These are phyloP conservation scores for Chrysomela aeneicollis DNA, from an alignment of 2,888 invertebrate genomes.

Conservation along the genomic window DNA sequence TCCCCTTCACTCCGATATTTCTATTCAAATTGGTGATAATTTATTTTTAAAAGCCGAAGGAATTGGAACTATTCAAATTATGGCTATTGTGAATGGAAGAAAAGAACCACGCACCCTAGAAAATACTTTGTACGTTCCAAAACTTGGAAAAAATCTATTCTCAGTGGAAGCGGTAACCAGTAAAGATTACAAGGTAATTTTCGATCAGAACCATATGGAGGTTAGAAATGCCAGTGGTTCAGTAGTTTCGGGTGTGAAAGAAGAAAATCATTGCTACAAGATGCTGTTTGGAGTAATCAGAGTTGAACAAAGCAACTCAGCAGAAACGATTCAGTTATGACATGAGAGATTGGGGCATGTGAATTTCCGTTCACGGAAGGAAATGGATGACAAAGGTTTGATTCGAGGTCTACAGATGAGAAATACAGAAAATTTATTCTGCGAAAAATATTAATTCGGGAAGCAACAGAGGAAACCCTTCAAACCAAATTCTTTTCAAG, in stretches of 20 bases:
- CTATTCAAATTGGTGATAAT: neutral
- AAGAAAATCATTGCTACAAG: neutral
- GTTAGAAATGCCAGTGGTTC: neutral
- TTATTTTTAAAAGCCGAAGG: neutral
- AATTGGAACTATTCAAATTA: neutral
- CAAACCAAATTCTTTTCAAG: neutral
- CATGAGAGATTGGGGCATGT: conserved; percentile 13
- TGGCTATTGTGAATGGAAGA: neutral
- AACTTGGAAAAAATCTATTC: too few species aligned
- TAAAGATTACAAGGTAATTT: neutral
- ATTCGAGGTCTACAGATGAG: neutral
- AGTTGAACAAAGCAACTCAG: neutral
- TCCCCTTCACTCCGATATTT: too few species aligned
- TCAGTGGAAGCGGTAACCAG: neutral
- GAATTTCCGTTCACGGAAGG: conserved; percentile 2
- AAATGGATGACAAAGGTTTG: neutral
- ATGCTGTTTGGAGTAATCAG: conserved; percentile 1
- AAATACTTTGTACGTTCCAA: too few species aligned
- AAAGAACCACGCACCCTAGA: neutral
- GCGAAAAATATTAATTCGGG: neutral
- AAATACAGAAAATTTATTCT: neutral
- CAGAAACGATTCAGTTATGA: conserved; percentile 3
- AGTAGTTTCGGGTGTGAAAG: neutral
- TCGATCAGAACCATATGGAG: neutral
- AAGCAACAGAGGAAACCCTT: neutral